Conservation (phyloP, 2,888 invertebrate genomes). For the Microctonus brassicae region DNA sequence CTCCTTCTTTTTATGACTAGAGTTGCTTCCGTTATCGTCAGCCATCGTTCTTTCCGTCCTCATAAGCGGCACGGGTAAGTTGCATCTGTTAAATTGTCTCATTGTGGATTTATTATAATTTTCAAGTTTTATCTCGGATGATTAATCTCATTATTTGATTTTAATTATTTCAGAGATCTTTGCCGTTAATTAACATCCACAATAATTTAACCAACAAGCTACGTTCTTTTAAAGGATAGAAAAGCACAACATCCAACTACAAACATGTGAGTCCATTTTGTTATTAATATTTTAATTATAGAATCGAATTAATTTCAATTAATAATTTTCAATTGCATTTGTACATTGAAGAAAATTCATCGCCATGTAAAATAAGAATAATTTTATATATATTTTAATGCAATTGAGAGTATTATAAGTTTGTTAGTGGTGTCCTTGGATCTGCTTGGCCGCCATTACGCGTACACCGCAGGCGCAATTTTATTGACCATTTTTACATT, state of each 20-base stretch:
- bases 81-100: slow-evolving; percentile 14
- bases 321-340: no score
- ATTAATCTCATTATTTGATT: background rate
- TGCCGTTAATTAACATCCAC: slow-evolving; percentile 46
- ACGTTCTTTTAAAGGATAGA: slow-evolving; percentile 50
- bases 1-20: slow-evolving; percentile 4
- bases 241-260: slow-evolving; percentile 46
- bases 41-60: slow-evolving; percentile 62
- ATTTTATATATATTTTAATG: no score
- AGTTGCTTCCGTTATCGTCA: slow-evolving; percentile 50
- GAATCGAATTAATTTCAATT: no score
- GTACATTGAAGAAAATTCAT: no score
- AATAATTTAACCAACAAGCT: slow-evolving; percentile 24
- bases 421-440: slow-evolving; percentile 33
- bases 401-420: background rate
- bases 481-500: slow-evolving; percentile 43
- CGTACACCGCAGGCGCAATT: slow-evolving; percentile 48
- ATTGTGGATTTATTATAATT: background rate
- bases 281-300: background rate
- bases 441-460: slow-evolving; percentile 46
- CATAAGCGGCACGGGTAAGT: slow-evolving; percentile 61
- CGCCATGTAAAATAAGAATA: no score
- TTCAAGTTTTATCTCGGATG: background rate
- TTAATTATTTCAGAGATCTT: slow-evolving; percentile 54
- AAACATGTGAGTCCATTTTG: slow-evolving; percentile 56